Evolutionary conservation across 2,797 vertebrate genomes (phyloP).

Genomic region (Babyrousa celebensis): DNA sequence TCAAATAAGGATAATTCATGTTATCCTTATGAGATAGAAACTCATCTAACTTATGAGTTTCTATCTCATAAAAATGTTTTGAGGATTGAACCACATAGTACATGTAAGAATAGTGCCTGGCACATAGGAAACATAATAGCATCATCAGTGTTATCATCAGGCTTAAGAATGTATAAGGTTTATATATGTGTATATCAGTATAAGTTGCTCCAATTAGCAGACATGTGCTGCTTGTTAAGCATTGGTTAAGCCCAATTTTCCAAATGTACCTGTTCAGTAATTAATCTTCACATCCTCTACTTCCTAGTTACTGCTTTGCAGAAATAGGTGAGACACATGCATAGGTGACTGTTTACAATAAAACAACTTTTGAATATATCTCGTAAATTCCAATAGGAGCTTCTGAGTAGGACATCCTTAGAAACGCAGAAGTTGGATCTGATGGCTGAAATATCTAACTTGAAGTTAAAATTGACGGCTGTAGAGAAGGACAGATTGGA

Average conservation of each 20-base stretch:
- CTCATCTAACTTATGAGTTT: neutral
- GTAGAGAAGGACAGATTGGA: constrained; percentile 96
- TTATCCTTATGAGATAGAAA: neutral
- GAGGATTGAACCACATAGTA: neutral
- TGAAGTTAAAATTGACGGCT: constrained; percentile 96
- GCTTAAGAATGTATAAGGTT: neutral
- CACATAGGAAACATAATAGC: neutral
- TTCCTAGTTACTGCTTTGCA: neutral
- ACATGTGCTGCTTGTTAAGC: neutral
- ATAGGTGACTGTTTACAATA: neutral
- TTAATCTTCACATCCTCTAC: neutral
- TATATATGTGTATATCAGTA: neutral
- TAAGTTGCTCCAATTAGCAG: neutral
- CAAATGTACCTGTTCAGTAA: neutral
- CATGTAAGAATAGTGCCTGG: neutral
- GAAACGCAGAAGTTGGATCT: constrained; percentile 98
- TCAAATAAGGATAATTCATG: neutral
- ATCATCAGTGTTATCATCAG: neutral
- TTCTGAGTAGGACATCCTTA: constrained; percentile 95
- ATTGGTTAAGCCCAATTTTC: neutral
- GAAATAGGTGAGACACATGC: neutral
- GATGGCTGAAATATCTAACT: constrained; percentile 97
- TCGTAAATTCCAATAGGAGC: constrained; percentile 92
- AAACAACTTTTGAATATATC: neutral
- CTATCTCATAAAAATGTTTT: neutral